These are phyloP conservation scores for Agrochola lota DNA, from an alignment of 2,888 invertebrate species.

Conservation along the genomic window DNA sequence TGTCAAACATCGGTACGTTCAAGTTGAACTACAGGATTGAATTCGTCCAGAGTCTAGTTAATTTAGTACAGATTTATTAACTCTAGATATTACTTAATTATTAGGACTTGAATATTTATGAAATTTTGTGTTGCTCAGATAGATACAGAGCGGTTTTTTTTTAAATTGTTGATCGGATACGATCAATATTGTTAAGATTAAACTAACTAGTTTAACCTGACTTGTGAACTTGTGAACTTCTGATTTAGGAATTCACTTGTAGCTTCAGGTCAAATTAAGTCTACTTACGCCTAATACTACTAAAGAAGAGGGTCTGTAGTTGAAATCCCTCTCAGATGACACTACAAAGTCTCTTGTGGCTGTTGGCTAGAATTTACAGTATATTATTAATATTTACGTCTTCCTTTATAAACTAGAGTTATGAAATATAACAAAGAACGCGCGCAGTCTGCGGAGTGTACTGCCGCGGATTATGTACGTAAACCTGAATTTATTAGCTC, in stretches of 20 bases:
- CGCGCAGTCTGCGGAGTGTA: slow-evolving; percentile 27
- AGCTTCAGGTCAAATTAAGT: not conserved
- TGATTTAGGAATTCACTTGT: not conserved
- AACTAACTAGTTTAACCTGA: not conserved
- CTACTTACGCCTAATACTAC: not conserved
- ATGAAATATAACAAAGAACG: slow-evolving; percentile 52
- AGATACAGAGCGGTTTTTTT: not conserved
- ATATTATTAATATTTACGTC: slow-evolving; percentile 38
- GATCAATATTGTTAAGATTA: not conserved
- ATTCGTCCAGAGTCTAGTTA: not conserved
- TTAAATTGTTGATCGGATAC: not conserved
- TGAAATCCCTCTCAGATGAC: slow-evolving; percentile 5
- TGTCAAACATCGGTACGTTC: slow-evolving; percentile 18
- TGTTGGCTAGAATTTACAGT: slow-evolving; percentile 8
- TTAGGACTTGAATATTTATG: not conserved
- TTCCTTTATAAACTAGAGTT: slow-evolving; percentile 53
- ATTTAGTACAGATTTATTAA: not conserved
- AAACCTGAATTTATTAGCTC: slow-evolving; percentile 65
- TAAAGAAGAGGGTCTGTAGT: not conserved
- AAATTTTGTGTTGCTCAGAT: not conserved
- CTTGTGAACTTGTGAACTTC: not conserved
- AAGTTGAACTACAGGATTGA: not conserved
- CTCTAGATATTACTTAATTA: not conserved
- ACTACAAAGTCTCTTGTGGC: slow-evolving; percentile 1
- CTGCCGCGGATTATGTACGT: slow-evolving; percentile 58